Base-by-base conservation (phyloP, 2,113 vertebrate species). In the Sphyrna mokarran region DNA sequence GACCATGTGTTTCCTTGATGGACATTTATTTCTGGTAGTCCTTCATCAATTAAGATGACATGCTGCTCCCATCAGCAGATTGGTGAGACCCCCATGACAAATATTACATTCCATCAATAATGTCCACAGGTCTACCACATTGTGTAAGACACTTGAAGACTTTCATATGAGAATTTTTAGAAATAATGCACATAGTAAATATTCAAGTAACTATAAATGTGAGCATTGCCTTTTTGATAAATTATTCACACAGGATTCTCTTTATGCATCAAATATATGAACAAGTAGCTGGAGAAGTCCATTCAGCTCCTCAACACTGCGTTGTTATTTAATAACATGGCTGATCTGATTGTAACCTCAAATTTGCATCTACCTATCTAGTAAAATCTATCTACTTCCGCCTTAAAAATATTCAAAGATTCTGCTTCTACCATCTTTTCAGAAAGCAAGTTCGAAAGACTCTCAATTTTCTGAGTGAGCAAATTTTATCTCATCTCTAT, bases 181-280 rank as follows among this genome's bases (percentile, higher is more conserved):
- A 94, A 68, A 94, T 37, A 94, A 20, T 94, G 58, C 5, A 16
- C 63, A 40, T 1, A 10, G 63, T 69, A 69, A 40, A 69, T 94
- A 23, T 94, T 94, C 91, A 94, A 69, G n/a, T 94, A 69, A 43
- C n/a, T 7, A 68, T 93, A 93, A 93, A 93, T 37, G 61, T 94
- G 61, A 40, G n/a, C n/a, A 40, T 94, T 94, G 91, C 33, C 69
- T 69, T n/a, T 37, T 94, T 37, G 37, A 40, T 94, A 40, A 94
- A 94, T 66, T 93, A 93, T 93, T n/a, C 18, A 37, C 90, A 68
- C 63, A n/a, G 58, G 26, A 69, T 94, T 37, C n/a, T 69, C 91
- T 94, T 94, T 37, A 94, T 94, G 18, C n/a, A 68, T 66, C 91
- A 40, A 94, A n/a, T 40, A 63, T 63, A 63, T 63, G 61, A 63